Percentiles rank a stretch among this genome's conserved stretches.
phyloP scores from a whole-genome alignment of 2,113 vertebrate genomes.

The Cebidichthys violaceus region DNA sequence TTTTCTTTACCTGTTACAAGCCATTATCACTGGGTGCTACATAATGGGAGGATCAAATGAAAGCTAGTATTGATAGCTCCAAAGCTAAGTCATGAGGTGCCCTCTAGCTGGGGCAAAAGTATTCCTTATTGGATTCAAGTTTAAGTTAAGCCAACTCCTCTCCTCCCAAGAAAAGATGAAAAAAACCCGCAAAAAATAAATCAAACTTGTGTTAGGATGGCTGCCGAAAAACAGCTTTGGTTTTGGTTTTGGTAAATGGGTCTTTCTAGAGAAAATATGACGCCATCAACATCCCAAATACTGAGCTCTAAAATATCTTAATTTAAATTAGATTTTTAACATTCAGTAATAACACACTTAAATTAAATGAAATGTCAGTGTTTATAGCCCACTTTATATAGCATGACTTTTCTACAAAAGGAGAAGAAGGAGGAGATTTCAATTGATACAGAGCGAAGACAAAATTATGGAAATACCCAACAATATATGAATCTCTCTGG shows the following conservation, averaged over 20 bases:
- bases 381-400: background rate
- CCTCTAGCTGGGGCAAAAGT: background rate
- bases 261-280: background rate
- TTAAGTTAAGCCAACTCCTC: background rate
- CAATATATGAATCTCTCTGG: background rate
- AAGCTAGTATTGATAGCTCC: slow-evolving; percentile 9
- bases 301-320: background rate
- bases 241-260: background rate
- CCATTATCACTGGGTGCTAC: slow-evolving; percentile 25
- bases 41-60: slow-evolving; percentile 31
- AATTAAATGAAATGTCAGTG: background rate
- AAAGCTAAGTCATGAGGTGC: background rate
- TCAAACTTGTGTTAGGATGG: background rate
- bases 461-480: background rate
- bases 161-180: too few species aligned
- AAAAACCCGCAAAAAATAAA: background rate
- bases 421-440: background rate
- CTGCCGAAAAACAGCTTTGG: background rate
- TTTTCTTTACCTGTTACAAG: slow-evolving; percentile 59
- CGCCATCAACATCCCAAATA: background rate
- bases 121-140: background rate
- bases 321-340: background rate
- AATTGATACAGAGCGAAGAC: background rate
- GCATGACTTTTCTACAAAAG: background rate
- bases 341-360: background rate